Evolutionary conservation across 1,140 invertebrate species (phyloP).

Genomic region (Drosophila nikananu): DNA sequence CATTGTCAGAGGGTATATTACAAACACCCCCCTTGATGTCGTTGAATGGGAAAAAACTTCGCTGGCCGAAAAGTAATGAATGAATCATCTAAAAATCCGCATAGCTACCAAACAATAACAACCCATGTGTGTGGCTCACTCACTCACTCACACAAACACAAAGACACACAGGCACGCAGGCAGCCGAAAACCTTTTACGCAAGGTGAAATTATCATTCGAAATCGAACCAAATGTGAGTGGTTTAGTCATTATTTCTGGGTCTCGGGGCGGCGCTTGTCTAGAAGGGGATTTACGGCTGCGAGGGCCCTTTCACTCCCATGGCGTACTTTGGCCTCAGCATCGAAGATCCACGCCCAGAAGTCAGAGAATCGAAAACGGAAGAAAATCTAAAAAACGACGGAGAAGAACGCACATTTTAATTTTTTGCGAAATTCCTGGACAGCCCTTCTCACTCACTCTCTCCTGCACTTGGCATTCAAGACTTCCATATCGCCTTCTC

Average conservation of each 20-base stretch:
- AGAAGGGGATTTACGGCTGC: conserved; percentile 22
- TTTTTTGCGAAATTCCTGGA: conserved; percentile 66
- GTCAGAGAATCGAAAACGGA: conserved; percentile 4
- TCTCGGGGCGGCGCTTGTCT: conserved; percentile 40
- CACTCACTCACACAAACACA: conserved; percentile 48
- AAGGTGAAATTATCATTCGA: conserved; percentile 75
- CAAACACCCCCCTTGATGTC: conserved; percentile 35
- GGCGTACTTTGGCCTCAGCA: conserved; percentile 70
- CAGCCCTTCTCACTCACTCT: conserved; percentile 11
- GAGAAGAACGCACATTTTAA: conserved; percentile 37
- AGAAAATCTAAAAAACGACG: conserved; percentile 11
- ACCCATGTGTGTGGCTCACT: conserved; percentile 61
- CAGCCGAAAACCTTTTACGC: conserved; percentile 70
- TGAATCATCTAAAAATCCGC: conserved; percentile 76
- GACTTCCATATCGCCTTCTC: conserved; percentile 20
- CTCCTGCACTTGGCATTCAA: conserved; percentile 49
- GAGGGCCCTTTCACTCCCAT: conserved; percentile 27
- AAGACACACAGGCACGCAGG: neutral
- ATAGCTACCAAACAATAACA: conserved; percentile 57
- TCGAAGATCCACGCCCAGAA: conserved; percentile 32
- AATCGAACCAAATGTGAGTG: conserved; percentile 58
- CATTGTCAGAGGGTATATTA: conserved; percentile 45
- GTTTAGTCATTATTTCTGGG: conserved; percentile 59
- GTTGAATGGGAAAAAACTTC: conserved; percentile 60
- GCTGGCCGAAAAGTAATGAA: conserved; percentile 42